phyloP scores from a whole-genome alignment of 2,113 vertebrate species.

The Menura novaehollandiae region DNA sequence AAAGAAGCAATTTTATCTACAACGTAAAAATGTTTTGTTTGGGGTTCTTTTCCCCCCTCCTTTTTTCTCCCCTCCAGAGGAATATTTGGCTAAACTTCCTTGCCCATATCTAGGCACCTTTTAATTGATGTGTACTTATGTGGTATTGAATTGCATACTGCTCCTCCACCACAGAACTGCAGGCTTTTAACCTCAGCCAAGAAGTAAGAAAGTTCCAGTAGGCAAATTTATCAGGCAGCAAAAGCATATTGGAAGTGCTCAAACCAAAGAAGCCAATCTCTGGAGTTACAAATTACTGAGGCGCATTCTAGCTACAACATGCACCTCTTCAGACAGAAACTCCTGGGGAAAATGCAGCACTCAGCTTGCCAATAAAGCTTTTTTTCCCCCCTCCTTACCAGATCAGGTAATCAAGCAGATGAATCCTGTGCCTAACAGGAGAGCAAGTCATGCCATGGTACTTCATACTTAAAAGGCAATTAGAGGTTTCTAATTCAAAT shows the following conservation, averaged over 20 bases:
- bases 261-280: neutral
- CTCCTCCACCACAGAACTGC: neutral
- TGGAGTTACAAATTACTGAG: neutral
- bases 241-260: neutral
- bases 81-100: neutral
- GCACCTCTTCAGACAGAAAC: neutral
- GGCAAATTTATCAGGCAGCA: neutral
- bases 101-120: neutral
- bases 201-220: neutral
- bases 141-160: neutral
- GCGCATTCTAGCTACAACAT: neutral
- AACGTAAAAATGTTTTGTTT: neutral
- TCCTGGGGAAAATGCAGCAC: neutral
- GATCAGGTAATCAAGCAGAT: neutral
- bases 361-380: neutral
- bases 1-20: neutral
- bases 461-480: neutral
- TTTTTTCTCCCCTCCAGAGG: neutral
- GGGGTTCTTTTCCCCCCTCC: fast-evolving
- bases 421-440: neutral
- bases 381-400: neutral
- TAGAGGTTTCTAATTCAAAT: neutral
- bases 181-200: neutral
- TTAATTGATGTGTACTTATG: neutral
- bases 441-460: neutral